A percentile compares a stretch with the other conserved stretches of the same genome.
These are phyloP conservation scores for Clavelina lepadiformis DNA, from an alignment of 23 tunicate genomes.

Conservation along the genomic window DNA sequence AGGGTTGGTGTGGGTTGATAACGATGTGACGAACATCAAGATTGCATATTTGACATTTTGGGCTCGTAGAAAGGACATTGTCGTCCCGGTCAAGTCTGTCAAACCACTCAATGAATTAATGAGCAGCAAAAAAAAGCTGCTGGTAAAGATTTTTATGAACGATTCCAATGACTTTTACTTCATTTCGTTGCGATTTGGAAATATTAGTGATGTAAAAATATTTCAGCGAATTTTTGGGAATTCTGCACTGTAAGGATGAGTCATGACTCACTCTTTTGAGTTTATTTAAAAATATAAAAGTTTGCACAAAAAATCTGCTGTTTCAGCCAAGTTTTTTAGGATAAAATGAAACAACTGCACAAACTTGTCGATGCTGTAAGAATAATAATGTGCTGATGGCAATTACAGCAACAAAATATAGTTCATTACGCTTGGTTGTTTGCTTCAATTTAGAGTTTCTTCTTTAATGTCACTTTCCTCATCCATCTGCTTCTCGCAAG, in stretches of 20 bases:
- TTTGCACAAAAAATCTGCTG: too few species aligned
- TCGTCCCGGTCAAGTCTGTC: constrained; percentile 12
- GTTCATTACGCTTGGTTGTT: too few species aligned
- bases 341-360: too few species aligned
- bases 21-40: constrained; percentile 8
- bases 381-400: too few species aligned
- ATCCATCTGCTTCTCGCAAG: too few species aligned
- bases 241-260: not conserved
- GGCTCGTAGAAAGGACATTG: constrained; percentile 31
- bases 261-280: too few species aligned
- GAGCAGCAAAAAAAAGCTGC: constrained; percentile 16
- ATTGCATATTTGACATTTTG: constrained; percentile 50
- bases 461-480: too few species aligned
- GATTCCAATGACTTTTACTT: constrained; percentile 19
- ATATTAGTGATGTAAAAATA: constrained; percentile 7
- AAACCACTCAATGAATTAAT: constrained; percentile 16
- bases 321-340: too few species aligned
- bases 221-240: constrained; percentile 27
- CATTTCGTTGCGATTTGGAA: constrained; percentile 16
- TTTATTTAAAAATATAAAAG: too few species aligned
- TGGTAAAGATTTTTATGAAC: constrained; percentile 8
- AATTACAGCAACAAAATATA: too few species aligned
- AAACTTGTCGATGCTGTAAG: too few species aligned
- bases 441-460: too few species aligned
- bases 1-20: constrained; percentile 29